phyloP scores from a whole-genome alignment of 2,888 invertebrate genomes.

The Iselma pallidipennis region DNA sequence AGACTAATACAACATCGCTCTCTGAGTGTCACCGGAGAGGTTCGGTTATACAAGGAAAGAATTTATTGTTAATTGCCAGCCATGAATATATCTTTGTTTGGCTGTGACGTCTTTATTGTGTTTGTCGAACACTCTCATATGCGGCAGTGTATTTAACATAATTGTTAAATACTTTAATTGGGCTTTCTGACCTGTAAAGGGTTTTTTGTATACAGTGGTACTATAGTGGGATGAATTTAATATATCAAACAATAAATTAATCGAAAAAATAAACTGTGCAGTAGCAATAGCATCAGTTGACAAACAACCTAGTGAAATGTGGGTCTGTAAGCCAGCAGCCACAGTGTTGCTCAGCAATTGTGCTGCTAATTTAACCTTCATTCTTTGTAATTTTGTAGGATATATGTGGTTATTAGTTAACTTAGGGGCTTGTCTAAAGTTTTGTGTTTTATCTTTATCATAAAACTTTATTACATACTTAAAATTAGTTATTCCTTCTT shows the following conservation, averaged over 20 bases:
- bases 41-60: too few species aligned
- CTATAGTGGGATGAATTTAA: slow-evolving; percentile 1
- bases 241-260: slow-evolving; percentile 13
- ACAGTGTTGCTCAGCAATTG: slow-evolving; percentile 11
- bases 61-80: too few species aligned
- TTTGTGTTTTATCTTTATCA: slow-evolving; percentile 13
- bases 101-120: too few species aligned
- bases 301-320: background rate
- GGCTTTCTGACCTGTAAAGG: background rate
- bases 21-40: too few species aligned
- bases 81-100: too few species aligned
- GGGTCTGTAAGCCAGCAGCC: background rate
- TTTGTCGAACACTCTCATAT: too few species aligned
- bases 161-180: too few species aligned
- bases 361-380: slow-evolving; percentile 31
- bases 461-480: slow-evolving; percentile 21
- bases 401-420: slow-evolving; percentile 26
- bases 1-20: too few species aligned
- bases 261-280: slow-evolving; percentile 10
- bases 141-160: too few species aligned
- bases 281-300: background rate
- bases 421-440: slow-evolving; percentile 23
- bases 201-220: background rate
- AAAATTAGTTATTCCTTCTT: slow-evolving; percentile 23
- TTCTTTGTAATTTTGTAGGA: slow-evolving; percentile 28